Conservation (phyloP, 2,113 vertebrate genomes). For the Nycticorax nycticorax region DNA sequence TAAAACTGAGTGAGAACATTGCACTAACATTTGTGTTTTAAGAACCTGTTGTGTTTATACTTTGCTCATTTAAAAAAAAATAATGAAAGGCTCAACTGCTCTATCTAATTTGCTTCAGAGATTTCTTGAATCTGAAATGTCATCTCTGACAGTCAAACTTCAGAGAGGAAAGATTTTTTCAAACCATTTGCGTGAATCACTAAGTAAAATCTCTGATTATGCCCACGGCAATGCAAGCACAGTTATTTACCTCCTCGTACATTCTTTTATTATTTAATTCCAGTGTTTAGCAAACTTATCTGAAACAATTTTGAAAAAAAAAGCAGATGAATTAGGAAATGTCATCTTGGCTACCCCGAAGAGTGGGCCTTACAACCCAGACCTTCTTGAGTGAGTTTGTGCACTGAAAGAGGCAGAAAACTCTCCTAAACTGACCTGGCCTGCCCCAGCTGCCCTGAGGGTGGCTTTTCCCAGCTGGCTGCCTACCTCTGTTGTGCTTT, state of each 20-base stretch:
- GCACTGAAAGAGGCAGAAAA: neutral
- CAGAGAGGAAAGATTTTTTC: neutral
- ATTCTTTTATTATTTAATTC: neutral
- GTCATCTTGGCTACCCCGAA: neutral
- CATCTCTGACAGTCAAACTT: neutral
- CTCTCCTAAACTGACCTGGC: neutral
- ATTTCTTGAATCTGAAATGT: neutral
- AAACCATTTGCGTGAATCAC: neutral
- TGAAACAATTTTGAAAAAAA: neutral
- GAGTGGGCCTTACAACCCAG: accelerated
- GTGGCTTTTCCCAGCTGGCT: neutral
- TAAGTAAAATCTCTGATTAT: neutral
- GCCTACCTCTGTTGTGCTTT: neutral
- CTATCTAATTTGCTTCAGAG: neutral
- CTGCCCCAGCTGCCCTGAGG: neutral
- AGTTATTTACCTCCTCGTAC: neutral
- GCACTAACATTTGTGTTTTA: neutral
- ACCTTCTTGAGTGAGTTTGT: neutral
- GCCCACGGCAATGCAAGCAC: neutral
- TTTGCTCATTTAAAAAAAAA: neutral
- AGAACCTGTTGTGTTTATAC: neutral
- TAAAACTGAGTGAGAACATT: neutral
- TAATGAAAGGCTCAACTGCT: neutral
- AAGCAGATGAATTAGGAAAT: neutral
- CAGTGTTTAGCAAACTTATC: neutral